These are phyloP conservation scores for Eupithecia dodoneata DNA, from an alignment of 2,888 invertebrate species.

Conservation along the genomic window DNA sequence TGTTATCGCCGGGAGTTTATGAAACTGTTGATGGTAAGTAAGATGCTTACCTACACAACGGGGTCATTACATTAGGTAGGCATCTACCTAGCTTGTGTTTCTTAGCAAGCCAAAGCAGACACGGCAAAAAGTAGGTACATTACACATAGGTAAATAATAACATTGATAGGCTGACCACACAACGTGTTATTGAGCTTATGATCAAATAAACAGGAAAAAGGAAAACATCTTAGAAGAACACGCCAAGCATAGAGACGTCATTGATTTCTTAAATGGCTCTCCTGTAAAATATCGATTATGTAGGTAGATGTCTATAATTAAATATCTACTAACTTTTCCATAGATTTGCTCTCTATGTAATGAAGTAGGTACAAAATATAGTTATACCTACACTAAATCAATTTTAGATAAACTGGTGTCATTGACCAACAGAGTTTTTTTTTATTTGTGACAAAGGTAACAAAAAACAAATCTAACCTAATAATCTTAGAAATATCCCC, in stretches of 20 bases:
- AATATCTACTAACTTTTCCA: no score
- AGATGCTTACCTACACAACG: neutral
- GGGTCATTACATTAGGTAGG: neutral
- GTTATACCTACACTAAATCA: no score
- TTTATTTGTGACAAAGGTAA: neutral
- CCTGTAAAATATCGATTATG: no score
- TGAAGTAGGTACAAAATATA: no score
- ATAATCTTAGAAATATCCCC: constrained; percentile 2
- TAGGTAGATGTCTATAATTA: no score
- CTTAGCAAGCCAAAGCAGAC: neutral
- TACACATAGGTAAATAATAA: neutral
- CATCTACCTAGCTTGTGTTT: neutral
- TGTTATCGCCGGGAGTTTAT: constrained; percentile 57
- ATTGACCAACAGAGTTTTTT: neutral
- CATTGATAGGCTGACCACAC: neutral
- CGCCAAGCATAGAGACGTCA: neutral
- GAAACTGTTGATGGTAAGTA: constrained; percentile 48
- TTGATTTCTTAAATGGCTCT: no score
- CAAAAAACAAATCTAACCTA: neutral
- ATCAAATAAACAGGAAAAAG: neutral
- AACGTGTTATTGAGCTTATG: neutral
- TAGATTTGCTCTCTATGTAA: no score
- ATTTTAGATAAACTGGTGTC: no score
- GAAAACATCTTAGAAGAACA: neutral
- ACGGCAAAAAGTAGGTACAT: neutral